Percentiles rank a stretch among this genome's conserved stretches.
phyloP scores from a whole-genome alignment of 2,797 vertebrate genomes.

The Notolepis coatsorum region DNA sequence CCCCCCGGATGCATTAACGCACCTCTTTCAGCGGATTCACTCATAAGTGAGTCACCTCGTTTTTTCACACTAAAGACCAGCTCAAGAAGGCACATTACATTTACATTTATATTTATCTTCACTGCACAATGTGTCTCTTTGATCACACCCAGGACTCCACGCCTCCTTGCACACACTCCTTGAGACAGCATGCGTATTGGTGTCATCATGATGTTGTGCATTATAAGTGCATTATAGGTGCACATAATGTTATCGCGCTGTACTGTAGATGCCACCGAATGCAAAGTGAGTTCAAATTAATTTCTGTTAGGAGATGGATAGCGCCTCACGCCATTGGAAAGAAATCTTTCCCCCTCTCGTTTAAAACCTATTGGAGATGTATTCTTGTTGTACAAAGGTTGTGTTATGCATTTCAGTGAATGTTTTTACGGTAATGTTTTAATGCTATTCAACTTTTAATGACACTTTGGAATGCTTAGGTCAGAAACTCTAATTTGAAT shows the following conservation, averaged over 20 bases:
- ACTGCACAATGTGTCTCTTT: constrained; percentile 44
- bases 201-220: constrained; percentile 50
- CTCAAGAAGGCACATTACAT: constrained; percentile 36
- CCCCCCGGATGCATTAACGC: constrained; percentile 70
- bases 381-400: too few species aligned
- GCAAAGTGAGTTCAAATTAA: too few species aligned
- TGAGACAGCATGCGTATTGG: constrained; percentile 34
- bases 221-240: constrained; percentile 59
- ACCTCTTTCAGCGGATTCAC: constrained; percentile 58
- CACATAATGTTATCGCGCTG: too few species aligned
- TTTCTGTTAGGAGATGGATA: too few species aligned
- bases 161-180: constrained; percentile 17
- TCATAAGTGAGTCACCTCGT: constrained; percentile 59
- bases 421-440: too few species aligned
- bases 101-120: too few species aligned
- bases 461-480: not conserved
- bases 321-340: too few species aligned
- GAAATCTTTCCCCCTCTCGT: too few species aligned
- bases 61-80: constrained; percentile 37
- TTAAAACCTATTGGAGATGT: too few species aligned
- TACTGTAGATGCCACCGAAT: too few species aligned
- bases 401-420: too few species aligned
- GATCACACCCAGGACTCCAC: constrained; percentile 51
- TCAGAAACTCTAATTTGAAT: constrained; percentile 8
- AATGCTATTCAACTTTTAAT: not conserved